Evolutionary conservation across 2,888 invertebrate species (phyloP), one percentile per base, ranked within the genome.

Genomic region (Neoaliturus tenellus): DNA sequence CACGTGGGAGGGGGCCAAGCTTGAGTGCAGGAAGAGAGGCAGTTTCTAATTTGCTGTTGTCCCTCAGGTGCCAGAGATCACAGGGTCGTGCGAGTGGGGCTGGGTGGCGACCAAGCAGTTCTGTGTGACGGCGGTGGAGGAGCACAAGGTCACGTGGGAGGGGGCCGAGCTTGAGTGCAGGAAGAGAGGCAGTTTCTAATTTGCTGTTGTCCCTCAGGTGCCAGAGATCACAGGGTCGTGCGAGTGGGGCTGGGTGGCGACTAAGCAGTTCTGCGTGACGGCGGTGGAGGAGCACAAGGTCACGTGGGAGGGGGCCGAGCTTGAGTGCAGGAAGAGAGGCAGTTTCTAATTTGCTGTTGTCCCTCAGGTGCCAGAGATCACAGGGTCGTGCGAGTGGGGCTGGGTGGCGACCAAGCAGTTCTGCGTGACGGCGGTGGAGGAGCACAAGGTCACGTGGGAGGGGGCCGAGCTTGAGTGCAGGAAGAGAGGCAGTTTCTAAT

Each of bases 401-500:
- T 95, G 95, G 95, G 93, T 95, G 84, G 91, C 93, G 3, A 91
- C 94, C 85, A 92, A 93, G 71, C 94, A 94, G 87, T 94, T 94
- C 89, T 95, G 95, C 89, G 92, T 95, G 87, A 90, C 93, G 82
- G 93, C 93, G 6, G 91, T 94, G 84, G 93, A 94, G 87, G 91
- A 48, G 48, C 14, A n/a, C 6, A 8, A n/a, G 14, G 48, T 48
- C 3, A 48, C 48, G n/a, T 48, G 48, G 92, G 58, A 90, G 91
- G 6, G 92, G 92, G 87, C 90, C 3, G 48, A 48, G 48, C 48
- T 12, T 4, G 48, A 48, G 48, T 48, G 48, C 17, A 48, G 17
- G 17, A 8, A 48, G 10, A 48, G n/a, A 48, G 48, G 48, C 14
- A n/a, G 48, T 14, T n/a, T 48, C 48, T 48, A 48, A n/a, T 48